Percentiles rank a stretch among this genome's conserved stretches.
Conservation (phyloP, 2,113 vertebrate genomes). For the Plestiodon gilberti region DNA sequence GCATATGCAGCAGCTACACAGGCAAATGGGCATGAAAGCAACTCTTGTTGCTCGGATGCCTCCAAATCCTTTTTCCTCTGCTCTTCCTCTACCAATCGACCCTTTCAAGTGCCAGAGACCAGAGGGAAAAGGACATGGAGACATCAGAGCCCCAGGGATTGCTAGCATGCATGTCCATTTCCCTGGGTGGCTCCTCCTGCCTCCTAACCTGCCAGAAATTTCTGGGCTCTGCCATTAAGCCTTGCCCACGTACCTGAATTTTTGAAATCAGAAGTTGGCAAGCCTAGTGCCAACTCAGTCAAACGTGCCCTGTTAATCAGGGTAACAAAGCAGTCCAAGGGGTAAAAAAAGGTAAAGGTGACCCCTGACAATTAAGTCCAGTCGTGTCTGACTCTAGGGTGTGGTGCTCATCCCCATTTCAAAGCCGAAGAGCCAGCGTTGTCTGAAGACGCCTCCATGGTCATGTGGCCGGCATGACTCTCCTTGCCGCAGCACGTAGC, state of each 20-base stretch:
- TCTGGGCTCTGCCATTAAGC: background rate
- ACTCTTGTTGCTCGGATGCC: background rate
- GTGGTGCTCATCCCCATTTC: too few relatives aligned
- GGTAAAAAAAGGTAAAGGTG: too few relatives aligned
- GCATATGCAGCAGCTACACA: background rate
- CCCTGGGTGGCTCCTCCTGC: background rate
- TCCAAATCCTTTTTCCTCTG: background rate
- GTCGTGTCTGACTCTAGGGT: too few relatives aligned
- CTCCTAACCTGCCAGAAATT: background rate
- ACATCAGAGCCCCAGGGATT: rapidly evolving
- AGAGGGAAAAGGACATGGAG: background rate
- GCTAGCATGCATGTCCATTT: background rate
- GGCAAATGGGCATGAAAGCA: background rate
- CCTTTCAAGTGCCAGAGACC: background rate
- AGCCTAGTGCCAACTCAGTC: background rate
- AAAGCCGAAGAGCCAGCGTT: too few relatives aligned
- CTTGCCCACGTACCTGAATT: background rate
- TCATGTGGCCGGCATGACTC: too few relatives aligned
- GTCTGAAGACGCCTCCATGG: too few relatives aligned
- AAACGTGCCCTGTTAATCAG: background rate
- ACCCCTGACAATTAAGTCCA: too few relatives aligned
- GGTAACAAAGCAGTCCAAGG: background rate
- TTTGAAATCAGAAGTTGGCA: background rate
- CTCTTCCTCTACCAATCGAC: background rate
- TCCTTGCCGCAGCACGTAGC: too few relatives aligned